phyloP scores from a whole-genome alignment of 1,140 invertebrate genomes.

The Bombus pascuorum region DNA sequence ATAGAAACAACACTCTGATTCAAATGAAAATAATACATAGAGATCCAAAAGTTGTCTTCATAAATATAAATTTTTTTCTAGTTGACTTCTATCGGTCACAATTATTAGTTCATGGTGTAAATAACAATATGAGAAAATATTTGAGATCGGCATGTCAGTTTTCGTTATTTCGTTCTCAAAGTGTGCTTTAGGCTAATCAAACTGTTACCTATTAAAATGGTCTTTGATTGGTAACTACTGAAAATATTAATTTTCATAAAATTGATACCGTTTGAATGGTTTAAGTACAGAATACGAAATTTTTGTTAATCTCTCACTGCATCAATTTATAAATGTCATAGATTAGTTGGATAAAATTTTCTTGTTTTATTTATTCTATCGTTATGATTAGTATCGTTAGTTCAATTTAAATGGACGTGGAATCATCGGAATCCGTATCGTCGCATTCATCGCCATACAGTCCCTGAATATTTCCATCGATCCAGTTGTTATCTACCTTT shows the following conservation, averaged over 20 bases:
- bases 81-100: neutral
- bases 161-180: conserved; percentile 17
- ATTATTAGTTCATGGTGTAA: conserved; percentile 16
- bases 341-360: neutral
- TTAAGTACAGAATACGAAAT: conserved; percentile 46
- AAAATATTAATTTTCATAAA: conserved; percentile 22
- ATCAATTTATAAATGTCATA: conserved; percentile 8
- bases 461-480: conserved; percentile 63
- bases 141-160: conserved; percentile 5
- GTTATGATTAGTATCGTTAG: neutral
- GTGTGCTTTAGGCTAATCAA: conserved; percentile 43
- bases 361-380: neutral
- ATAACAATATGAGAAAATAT: conserved; percentile 35
- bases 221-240: neutral
- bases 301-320: conserved; percentile 9
- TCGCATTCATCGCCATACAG: conserved; percentile 68
- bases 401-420: conserved; percentile 76
- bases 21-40: neutral
- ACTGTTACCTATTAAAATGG: conserved; percentile 3
- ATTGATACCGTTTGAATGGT: conserved; percentile 3
- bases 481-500: conserved; percentile 69
- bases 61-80: conserved; percentile 3
- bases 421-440: conserved; percentile 76
- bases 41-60: conserved; percentile 21
- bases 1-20: conserved; percentile 4